phyloP scores from a whole-genome alignment of 2,113 vertebrate species.

The Chloebia gouldiae region DNA sequence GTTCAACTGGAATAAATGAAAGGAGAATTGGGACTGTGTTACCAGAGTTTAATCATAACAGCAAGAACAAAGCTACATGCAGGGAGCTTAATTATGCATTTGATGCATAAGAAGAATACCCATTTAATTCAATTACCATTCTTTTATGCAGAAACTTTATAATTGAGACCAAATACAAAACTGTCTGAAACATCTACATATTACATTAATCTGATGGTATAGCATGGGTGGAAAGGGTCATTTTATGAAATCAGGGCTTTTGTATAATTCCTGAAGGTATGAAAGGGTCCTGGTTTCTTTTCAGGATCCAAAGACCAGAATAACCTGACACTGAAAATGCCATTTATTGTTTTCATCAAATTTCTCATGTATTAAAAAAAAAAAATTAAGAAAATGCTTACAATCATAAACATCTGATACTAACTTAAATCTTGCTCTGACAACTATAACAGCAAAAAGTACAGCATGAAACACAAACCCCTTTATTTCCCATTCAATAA shows the following conservation, averaged over 20 bases:
- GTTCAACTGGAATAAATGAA: constrained; percentile 23
- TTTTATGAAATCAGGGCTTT: background rate
- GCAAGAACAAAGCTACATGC: constrained; percentile 29
- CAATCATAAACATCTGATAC: background rate
- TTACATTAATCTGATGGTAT: background rate
- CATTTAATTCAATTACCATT: constrained; percentile 50
- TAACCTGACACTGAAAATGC: background rate
- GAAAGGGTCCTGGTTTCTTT: background rate
- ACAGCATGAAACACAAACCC: background rate
- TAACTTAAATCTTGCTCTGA: background rate
- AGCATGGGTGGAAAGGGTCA: background rate
- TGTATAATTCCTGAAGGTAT: background rate
- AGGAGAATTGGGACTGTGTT: constrained; percentile 18
- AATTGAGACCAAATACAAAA: constrained; percentile 5
- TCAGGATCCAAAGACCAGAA: background rate
- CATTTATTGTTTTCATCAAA: background rate
- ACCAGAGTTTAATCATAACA: constrained; percentile 22
- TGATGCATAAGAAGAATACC: constrained; percentile 22
- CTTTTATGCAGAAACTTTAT: constrained; percentile 19
- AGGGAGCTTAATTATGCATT: constrained; percentile 30
- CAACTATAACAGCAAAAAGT: background rate
- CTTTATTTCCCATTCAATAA: background rate
- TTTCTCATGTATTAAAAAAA: background rate
- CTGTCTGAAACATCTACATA: background rate
- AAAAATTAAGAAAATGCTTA: background rate